phyloP scores from a whole-genome alignment of 2,888 invertebrate genomes.

The Archaeoteleia sp. region DNA sequence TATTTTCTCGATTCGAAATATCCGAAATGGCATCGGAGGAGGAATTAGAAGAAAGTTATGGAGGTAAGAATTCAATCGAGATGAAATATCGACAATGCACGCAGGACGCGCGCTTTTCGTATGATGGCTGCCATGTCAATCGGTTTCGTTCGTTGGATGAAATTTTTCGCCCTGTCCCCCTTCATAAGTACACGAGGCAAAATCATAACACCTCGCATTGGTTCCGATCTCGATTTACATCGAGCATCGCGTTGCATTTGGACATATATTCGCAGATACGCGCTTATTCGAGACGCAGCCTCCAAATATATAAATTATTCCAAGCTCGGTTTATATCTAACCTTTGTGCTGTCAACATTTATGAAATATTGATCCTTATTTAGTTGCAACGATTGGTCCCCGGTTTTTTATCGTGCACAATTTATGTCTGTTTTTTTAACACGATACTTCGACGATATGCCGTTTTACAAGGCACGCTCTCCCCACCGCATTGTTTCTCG shows the following conservation, averaged over 20 bases:
- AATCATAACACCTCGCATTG: not conserved
- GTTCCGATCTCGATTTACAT: not conserved
- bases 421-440: conserved; percentile 1
- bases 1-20: conserved; percentile 2
- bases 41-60: conserved; percentile 90
- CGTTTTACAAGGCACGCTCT: not conserved
- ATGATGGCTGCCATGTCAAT: conserved; percentile 72
- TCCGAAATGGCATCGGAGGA: conserved; percentile 88
- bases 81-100: conserved; percentile 59
- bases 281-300: not conserved
- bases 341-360: conserved; percentile 41
- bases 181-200: not conserved
- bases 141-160: conserved; percentile 31
- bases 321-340: conserved; percentile 34
- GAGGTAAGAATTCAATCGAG: conserved; percentile 77
- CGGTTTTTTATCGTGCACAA: not conserved
- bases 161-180: conserved; percentile 13
- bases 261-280: not conserved
- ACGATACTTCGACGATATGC: not conserved
- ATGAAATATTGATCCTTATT: conserved; percentile 30
- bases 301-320: conserved; percentile 11
- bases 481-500: conserved; percentile 7
- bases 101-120: conserved; percentile 72
- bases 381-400: conserved; percentile 1
- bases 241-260: not conserved